Evolutionary conservation across 2,888 invertebrate species (phyloP).

Genomic region (Apoderus coryli): DNA sequence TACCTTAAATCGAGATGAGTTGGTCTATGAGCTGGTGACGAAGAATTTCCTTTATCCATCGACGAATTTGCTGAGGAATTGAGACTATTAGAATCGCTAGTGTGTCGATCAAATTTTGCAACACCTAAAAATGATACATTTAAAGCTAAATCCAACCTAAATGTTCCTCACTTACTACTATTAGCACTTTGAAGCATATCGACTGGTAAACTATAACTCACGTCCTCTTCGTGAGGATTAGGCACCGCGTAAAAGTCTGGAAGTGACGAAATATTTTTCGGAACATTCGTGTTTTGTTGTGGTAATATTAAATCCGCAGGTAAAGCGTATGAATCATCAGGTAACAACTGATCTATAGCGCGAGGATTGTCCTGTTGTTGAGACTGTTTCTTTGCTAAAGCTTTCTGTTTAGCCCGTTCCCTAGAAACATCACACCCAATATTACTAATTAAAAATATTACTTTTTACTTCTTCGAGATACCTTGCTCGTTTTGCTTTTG

Average conservation of each 20-base stretch:
- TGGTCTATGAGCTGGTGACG: slow-evolving; percentile 24
- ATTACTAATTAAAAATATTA: not conserved
- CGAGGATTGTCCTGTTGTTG: slow-evolving; percentile 25
- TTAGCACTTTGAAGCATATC: slow-evolving; percentile 24
- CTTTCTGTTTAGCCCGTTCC: slow-evolving; percentile 52
- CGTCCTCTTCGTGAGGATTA: slow-evolving; percentile 27
- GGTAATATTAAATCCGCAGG: slow-evolving; percentile 38
- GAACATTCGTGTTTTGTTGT: slow-evolving; percentile 22
- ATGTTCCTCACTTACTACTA: slow-evolving; percentile 12
- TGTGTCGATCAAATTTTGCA: too few species aligned
- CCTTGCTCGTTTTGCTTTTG: slow-evolving; percentile 49
- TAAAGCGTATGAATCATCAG: slow-evolving; percentile 37
- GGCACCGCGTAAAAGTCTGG: slow-evolving; percentile 24
- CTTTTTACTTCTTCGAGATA: not conserved
- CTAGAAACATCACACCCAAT: slow-evolving; percentile 19
- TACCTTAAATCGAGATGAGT: slow-evolving; percentile 31
- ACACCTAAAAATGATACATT: too few species aligned
- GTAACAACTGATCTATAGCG: slow-evolving; percentile 25
- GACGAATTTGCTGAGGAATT: too few species aligned
- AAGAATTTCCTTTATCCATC: slow-evolving; percentile 15
- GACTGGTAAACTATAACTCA: slow-evolving; percentile 32
- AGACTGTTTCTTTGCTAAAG: slow-evolving; percentile 37
- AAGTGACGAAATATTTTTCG: slow-evolving; percentile 18
- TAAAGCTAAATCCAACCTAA: too few species aligned
- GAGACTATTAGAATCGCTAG: too few species aligned